Evolutionary conservation across 2,888 invertebrate species (phyloP).

Genomic region (Acronicta aceris): DNA sequence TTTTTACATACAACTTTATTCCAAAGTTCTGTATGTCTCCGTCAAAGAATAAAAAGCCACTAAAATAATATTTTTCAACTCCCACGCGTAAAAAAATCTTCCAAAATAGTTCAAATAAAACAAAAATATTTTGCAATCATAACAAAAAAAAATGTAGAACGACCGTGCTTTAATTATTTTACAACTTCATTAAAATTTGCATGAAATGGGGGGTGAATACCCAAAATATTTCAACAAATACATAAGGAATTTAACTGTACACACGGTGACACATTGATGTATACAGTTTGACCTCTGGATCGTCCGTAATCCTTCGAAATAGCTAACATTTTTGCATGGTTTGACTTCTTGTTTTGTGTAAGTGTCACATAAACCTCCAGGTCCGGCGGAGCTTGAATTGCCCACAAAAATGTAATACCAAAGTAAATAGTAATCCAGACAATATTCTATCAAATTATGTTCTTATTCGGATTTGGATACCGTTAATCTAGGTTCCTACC

Average conservation of each 20-base stretch:
- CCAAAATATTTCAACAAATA: slow-evolving; percentile 47
- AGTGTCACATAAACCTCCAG: too few species aligned
- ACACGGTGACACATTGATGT: too few species aligned
- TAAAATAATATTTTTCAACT: slow-evolving; percentile 5
- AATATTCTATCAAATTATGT: too few species aligned
- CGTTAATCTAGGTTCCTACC: too few species aligned
- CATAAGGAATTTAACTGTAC: slow-evolving; percentile 62
- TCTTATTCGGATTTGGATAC: too few species aligned
- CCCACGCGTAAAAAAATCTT: background rate
- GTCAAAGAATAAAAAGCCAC: slow-evolving; percentile 17
- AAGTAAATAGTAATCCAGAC: too few species aligned
- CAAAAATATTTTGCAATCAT: background rate
- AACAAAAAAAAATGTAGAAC: background rate
- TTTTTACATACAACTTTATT: slow-evolving; percentile 25
- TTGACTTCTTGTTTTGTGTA: too few species aligned
- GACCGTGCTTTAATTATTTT: background rate
- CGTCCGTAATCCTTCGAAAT: too few species aligned
- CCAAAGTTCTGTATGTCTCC: slow-evolving; percentile 35
- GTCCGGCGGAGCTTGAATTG: too few species aligned
- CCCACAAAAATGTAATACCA: too few species aligned
- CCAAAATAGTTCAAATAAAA: background rate
- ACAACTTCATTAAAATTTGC: slow-evolving; percentile 4
- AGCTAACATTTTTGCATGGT: too few species aligned
- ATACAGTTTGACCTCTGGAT: too few species aligned
- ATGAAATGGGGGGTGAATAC: slow-evolving; percentile 21